Base-by-base conservation (phyloP, 1,140 invertebrate genomes). In the Trachelipus rathkii region DNA sequence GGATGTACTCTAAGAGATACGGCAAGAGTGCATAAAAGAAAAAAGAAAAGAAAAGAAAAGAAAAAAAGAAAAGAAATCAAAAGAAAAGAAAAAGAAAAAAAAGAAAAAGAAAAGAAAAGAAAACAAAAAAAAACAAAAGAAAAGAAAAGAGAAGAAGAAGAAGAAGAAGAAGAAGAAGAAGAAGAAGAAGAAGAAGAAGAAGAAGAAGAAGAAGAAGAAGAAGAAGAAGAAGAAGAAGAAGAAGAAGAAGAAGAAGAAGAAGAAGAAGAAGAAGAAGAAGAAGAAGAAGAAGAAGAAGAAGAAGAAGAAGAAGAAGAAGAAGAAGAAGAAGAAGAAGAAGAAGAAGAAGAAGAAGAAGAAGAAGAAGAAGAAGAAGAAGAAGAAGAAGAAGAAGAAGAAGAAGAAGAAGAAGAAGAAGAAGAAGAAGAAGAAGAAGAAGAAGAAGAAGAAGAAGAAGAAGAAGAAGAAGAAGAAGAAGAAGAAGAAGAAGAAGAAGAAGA, bases 201-300 rank as follows among this genome's bases (percentile, higher is more conserved):
- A 11, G 43, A 43, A 44, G 71, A 45, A 72, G 71, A 43, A 44
- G 23, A 44, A 72, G 21, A 2, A 45, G 71, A 44, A 46, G 13
- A n/a, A 45, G 71, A 72, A 6, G 15, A 44, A 23, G 68, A 70
- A 23, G 67, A 69, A 69, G 67, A 33, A 69, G 43, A n/a, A n/a
- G n/a, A 15, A 69, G 67, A 10, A 69, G 43, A 69, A 10, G n/a
- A 69, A 69, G 10, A n/a, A n/a, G n/a, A 69, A 9, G 1, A 10
- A n/a, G 43, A 9, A 19, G 44, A 44, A 53, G 15, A 15, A 24
- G 46, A 44, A 0, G 10, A 10, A n/a, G 46, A 53, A 24, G 46
- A 15, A 13, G 5, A 44, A 53, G 3, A 21, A 53, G 72, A 44
- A 53, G 24, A 24, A 50, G 4, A 10, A 70, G 68, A 33, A 33